Evolutionary conservation across 2,113 vertebrate genomes (phyloP).

Genomic region (Ochotona curzoniae): DNA sequence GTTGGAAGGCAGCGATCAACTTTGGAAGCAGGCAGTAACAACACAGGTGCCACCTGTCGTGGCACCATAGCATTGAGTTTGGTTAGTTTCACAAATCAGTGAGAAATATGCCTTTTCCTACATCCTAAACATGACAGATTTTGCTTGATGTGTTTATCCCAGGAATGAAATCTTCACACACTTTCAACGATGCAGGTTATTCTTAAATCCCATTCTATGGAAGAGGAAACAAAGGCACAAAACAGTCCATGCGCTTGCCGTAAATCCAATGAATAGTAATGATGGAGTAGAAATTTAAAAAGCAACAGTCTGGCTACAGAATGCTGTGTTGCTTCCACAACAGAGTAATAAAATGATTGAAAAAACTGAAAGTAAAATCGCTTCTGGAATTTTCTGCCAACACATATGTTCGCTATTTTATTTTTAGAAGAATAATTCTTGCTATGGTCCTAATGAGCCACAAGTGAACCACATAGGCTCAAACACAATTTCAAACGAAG

Average conservation of each 20-base stretch:
- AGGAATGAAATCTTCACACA: background rate
- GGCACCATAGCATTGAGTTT: background rate
- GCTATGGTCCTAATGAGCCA: background rate
- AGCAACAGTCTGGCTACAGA: background rate
- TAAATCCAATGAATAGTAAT: background rate
- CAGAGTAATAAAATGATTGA: background rate
- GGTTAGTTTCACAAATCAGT: background rate
- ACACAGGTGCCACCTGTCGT: accelerated
- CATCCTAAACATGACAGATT: background rate
- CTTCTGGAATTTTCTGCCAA: background rate
- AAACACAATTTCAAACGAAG: background rate
- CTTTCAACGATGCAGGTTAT: background rate
- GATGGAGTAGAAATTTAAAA: background rate
- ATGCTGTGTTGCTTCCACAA: background rate
- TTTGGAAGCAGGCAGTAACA: background rate
- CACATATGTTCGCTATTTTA: background rate
- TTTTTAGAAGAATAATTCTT: background rate
- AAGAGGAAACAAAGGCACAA: background rate
- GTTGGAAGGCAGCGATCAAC: background rate
- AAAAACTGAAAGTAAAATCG: conserved; percentile 34
- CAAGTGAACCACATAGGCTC: background rate
- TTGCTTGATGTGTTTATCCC: background rate
- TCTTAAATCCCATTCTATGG: background rate
- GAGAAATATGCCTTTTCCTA: background rate
- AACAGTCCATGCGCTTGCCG: background rate